Conservation (phyloP, 1,140 invertebrate genomes). For the Mizuhopecten yessoensis region DNA sequence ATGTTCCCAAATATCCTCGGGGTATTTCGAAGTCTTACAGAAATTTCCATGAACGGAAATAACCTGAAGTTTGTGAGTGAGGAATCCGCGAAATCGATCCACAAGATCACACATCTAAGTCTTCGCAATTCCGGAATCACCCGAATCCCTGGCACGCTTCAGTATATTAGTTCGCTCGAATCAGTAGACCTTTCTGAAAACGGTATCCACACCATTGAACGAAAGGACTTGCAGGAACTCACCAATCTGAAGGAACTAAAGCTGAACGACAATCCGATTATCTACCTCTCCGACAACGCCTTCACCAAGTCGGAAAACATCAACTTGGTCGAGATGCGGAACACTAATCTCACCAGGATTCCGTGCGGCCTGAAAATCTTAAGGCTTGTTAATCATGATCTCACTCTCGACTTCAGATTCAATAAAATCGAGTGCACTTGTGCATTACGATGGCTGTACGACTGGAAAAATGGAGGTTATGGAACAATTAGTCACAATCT, state of each 20-base stretch:
- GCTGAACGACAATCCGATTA: conserved; percentile 58
- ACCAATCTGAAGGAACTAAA: conserved; percentile 43
- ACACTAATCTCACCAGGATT: conserved; percentile 33
- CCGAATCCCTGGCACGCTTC: conserved; percentile 53
- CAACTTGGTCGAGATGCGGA: conserved; percentile 46
- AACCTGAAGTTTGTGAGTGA: conserved; percentile 62
- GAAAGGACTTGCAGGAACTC: conserved; percentile 49
- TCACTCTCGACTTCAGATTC: conserved; percentile 48
- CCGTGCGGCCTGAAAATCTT: conserved; percentile 53
- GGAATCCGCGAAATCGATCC: conserved; percentile 49
- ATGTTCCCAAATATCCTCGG: conserved; percentile 53
- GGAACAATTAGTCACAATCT: neutral
- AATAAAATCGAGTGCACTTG: conserved; percentile 59
- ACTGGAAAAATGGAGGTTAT: neutral
- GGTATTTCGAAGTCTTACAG: conserved; percentile 46
- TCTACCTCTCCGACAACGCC: conserved; percentile 58
- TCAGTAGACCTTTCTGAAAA: conserved; percentile 57
- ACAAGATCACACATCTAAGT: conserved; percentile 50
- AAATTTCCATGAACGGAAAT: conserved; percentile 52
- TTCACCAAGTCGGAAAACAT: conserved; percentile 48
- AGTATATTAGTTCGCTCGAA: conserved; percentile 51
- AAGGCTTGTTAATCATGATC: neutral
- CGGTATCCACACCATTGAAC: conserved; percentile 57
- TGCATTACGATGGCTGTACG: conserved; percentile 53
- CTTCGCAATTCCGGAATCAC: conserved; percentile 57